These are phyloP conservation scores for Sphaeramia orbicularis DNA, from an alignment of 2,797 vertebrate species.

Conservation along the genomic window DNA sequence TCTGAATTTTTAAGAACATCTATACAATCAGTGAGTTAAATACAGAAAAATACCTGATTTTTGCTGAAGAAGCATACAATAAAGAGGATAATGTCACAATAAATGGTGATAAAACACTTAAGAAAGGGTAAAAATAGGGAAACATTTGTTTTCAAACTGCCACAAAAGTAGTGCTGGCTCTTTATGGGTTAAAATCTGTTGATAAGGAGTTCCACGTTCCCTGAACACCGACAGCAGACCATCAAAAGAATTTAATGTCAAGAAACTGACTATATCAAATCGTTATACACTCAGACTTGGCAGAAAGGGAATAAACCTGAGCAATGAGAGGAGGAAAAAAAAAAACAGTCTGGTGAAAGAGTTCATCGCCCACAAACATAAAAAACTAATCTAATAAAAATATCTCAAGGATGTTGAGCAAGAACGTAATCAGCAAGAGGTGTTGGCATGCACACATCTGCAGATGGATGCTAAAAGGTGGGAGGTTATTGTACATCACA, in stretches of 20 bases:
- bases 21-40: no score
- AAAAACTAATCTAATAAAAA: background rate
- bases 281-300: background rate
- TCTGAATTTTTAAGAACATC: no score
- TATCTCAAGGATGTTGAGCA: background rate
- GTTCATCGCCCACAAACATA: background rate
- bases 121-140: no score
- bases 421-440: background rate
- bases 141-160: no score
- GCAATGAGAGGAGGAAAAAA: background rate
- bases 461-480: background rate
- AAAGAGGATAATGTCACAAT: no score
- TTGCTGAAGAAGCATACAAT: no score
- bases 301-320: background rate
- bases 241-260: background rate
- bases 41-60: no score
- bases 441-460: background rate
- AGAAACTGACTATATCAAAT: background rate
- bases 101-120: no score
- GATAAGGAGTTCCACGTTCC: background rate
- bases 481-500: slow-evolving; percentile 14
- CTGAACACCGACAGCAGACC: background rate
- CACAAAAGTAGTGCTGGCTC: no score
- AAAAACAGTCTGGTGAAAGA: background rate
- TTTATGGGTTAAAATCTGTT: background rate